These are phyloP conservation scores for Belgica antarctica DNA, from an alignment of 2,888 invertebrate genomes.

Conservation along the genomic window DNA sequence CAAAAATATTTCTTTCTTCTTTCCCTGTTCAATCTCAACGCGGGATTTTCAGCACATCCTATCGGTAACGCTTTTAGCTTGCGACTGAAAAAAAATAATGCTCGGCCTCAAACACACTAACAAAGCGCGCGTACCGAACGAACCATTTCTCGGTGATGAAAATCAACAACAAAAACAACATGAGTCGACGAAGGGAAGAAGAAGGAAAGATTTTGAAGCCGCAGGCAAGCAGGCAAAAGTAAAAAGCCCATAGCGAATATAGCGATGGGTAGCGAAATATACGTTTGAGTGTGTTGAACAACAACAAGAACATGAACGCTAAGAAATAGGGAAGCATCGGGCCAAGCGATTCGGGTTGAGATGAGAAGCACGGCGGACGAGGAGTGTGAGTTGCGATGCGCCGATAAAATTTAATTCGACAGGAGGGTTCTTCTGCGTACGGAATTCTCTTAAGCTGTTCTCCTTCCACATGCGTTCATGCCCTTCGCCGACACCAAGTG, in stretches of 20 bases:
- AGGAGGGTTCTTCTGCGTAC: background rate
- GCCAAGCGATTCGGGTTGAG: no score
- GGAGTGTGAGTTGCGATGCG: conserved; percentile 13
- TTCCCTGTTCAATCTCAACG: background rate
- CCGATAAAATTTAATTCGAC: background rate
- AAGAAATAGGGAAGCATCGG: conserved; percentile 27
- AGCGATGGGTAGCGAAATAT: conserved; percentile 35
- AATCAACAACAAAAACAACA: conserved; percentile 30
- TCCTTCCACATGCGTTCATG: background rate
- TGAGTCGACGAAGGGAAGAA: conserved; percentile 22
- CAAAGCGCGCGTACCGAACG: conserved; percentile 6
- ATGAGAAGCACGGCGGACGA: background rate
- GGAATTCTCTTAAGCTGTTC: conserved; percentile 12
- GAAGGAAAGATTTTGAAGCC: conserved; percentile 39
- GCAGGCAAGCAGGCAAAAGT: conserved; percentile 24
- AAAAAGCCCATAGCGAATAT: conserved; percentile 39
- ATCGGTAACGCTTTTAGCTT: background rate
- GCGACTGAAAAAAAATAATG: conserved; percentile 21
- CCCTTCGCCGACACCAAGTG: background rate
- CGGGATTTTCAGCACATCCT: conserved; percentile 2
- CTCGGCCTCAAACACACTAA: conserved; percentile 34
- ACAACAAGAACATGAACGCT: conserved; percentile 9
- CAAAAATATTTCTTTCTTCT: conserved; percentile 14
- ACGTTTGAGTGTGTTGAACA: conserved; percentile 4
- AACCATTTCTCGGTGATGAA: conserved; percentile 29